A percentile compares a stretch with the other conserved stretches of the same genome.
phyloP scores from a whole-genome alignment of 2,888 invertebrate species.

The Coremacera marginata region DNA sequence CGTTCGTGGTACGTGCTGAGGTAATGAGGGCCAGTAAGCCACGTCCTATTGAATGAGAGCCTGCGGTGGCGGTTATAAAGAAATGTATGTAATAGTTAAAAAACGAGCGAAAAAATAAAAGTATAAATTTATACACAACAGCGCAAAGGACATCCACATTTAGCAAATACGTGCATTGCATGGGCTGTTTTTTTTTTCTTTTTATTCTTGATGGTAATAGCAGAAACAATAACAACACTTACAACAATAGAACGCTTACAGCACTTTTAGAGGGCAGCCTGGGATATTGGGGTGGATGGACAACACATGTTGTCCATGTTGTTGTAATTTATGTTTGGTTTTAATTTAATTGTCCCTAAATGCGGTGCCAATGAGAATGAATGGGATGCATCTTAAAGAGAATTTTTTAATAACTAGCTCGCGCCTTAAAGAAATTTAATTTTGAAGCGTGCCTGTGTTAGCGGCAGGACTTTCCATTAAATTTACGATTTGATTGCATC shows the following conservation, averaged over 20 bases:
- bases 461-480: background rate
- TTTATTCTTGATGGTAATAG: background rate
- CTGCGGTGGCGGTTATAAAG: background rate
- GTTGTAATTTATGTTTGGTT: constrained; percentile 26
- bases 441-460: background rate
- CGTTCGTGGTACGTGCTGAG: constrained; percentile 55
- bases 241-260: background rate
- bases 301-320: constrained; percentile 24
- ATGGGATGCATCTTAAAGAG: background rate
- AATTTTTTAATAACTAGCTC: background rate
- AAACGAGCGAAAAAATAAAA: background rate
- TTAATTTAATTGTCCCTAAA: constrained; percentile 28
- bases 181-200: background rate
- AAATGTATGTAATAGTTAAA: constrained; percentile 15
- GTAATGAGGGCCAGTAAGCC: constrained; percentile 47
- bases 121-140: background rate
- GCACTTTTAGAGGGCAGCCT: background rate
- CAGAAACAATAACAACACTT: background rate
- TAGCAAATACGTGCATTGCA: constrained; percentile 8
- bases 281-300: no score
- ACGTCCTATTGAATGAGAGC: background rate
- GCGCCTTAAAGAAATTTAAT: background rate
- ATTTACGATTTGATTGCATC: background rate
- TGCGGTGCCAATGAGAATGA: constrained; percentile 21
- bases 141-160: constrained; percentile 19